Conservation (phyloP, 2,888 invertebrate species). For the Acleris holmiana region DNA sequence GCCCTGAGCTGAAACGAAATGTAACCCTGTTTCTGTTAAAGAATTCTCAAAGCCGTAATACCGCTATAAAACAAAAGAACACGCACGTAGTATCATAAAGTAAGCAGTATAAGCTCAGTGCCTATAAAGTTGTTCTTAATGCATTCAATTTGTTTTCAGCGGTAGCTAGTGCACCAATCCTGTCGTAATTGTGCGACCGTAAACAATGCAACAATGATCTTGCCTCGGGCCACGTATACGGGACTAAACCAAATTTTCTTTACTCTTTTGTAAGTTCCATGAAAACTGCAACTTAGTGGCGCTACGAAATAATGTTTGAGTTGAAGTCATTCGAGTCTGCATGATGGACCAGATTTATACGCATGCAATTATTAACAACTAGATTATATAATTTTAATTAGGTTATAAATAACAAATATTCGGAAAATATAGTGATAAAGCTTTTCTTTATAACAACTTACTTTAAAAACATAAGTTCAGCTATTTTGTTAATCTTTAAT, state of each 20-base stretch:
- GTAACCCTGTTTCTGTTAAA: conserved; percentile 1
- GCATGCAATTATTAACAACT: too few relatives aligned
- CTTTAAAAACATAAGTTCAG: too few relatives aligned
- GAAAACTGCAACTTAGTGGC: not conserved
- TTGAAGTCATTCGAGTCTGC: too few relatives aligned
- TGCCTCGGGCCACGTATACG: conserved; percentile 43
- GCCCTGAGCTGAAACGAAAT: too few relatives aligned
- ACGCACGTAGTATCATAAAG: conserved; percentile 67
- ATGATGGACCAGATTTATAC: too few relatives aligned
- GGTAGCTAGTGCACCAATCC: conserved; percentile 49
- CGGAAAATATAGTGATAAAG: too few relatives aligned
- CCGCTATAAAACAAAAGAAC: conserved; percentile 65
- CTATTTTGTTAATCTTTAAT: too few relatives aligned
- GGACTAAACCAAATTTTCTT: conserved; percentile 29
- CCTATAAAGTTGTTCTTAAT: conserved; percentile 63
- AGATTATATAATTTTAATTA: too few relatives aligned
- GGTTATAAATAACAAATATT: too few relatives aligned
- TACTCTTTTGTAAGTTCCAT: not conserved
- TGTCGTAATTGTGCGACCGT: conserved; percentile 60
- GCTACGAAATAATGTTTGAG: too few relatives aligned
- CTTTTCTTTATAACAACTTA: too few relatives aligned
- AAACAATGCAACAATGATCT: conserved; percentile 70
- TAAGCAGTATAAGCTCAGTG: conserved; percentile 54
- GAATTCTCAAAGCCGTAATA: conserved; percentile 50
- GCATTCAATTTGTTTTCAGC: conserved; percentile 74